phyloP scores from a whole-genome alignment of 2,888 invertebrate species.

The Leptinotarsa haldemani region DNA sequence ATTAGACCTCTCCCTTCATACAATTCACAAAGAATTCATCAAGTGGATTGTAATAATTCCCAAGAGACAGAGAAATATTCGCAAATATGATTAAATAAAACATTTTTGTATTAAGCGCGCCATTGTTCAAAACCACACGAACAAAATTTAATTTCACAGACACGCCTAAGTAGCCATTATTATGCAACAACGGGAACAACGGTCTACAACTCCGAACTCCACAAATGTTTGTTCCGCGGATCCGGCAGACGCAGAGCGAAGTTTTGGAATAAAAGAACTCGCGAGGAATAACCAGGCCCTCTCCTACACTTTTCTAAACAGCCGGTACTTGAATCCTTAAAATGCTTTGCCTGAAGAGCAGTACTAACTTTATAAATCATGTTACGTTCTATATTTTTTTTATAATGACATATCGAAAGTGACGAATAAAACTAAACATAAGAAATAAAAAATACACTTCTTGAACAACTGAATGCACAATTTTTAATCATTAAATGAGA shows the following conservation, averaged over 20 bases:
- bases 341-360: too few relatives aligned
- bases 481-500: too few relatives aligned
- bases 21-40: neutral
- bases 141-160: conserved; percentile 1
- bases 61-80: neutral
- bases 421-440: too few relatives aligned
- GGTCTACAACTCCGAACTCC: neutral
- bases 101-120: neutral
- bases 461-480: too few relatives aligned
- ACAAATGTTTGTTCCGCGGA: neutral
- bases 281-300: neutral
- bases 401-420: too few relatives aligned
- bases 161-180: conserved; percentile 2
- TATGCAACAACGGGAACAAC: neutral
- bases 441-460: too few relatives aligned
- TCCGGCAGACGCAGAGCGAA: neutral
- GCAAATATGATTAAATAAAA: neutral
- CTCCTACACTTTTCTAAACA: too few relatives aligned
- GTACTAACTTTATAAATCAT: too few relatives aligned
- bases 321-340: too few relatives aligned
- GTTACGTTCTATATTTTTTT: too few relatives aligned
- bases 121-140: neutral
- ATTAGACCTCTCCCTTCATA: too few relatives aligned
- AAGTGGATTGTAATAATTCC: neutral
- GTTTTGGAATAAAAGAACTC: neutral